These are phyloP conservation scores for Lytechinus pictus DNA, from an alignment of 35 echinoderm and acorn worm genomes.

Conservation along the genomic window DNA sequence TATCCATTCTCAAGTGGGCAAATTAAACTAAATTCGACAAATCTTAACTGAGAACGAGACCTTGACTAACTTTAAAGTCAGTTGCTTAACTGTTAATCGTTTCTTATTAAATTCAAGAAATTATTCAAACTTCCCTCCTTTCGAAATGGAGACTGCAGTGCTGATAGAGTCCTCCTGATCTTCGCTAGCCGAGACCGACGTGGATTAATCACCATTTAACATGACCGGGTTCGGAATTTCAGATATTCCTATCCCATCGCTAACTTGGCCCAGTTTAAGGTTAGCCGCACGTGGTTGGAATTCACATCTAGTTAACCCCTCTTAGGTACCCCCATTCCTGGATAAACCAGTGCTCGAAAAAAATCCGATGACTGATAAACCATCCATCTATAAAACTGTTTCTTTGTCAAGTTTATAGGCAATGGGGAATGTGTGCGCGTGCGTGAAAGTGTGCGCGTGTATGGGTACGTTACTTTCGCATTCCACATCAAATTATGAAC, in stretches of 20 bases:
- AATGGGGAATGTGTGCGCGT: not conserved
- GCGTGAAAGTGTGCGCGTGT: not conserved
- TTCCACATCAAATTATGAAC: not conserved
- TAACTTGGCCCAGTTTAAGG: slow-evolving; percentile 41
- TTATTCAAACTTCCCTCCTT: not conserved
- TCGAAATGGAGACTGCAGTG: not conserved
- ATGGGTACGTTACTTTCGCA: not conserved
- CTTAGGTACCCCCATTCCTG: slow-evolving; percentile 16
- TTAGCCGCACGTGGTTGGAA: slow-evolving; percentile 16
- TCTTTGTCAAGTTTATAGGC: not conserved
- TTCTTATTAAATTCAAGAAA: not conserved
- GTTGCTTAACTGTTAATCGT: not conserved
- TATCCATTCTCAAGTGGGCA: not conserved
- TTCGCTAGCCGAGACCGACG: not conserved
- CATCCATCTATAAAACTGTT: not conserved
- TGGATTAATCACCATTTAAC: slow-evolving; percentile 40
- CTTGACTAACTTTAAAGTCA: not conserved
- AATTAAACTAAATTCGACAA: not conserved
- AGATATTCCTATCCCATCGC: slow-evolving; percentile 27
- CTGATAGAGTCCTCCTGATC: not conserved
- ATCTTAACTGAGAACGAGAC: not conserved
- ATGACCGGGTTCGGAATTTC: slow-evolving; percentile 30
- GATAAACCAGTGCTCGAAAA: not conserved
- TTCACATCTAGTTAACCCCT: slow-evolving; percentile 18
- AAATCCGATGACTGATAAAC: not conserved